Evolutionary conservation across 2,888 invertebrate species (phyloP), one percentile per base, ranked within the genome.

Genomic region (Calameuta filiformis): DNA sequence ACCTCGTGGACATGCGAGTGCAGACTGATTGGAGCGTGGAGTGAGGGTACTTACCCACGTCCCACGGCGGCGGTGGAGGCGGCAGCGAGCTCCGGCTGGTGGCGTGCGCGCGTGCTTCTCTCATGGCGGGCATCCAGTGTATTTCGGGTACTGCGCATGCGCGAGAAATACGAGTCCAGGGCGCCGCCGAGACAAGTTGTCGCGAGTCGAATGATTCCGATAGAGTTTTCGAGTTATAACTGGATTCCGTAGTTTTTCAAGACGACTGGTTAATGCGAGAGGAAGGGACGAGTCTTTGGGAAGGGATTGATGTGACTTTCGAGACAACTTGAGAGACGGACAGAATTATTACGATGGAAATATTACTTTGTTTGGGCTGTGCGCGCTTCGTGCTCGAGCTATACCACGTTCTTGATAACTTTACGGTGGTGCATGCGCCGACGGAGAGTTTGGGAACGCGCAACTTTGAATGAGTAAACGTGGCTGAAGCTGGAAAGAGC

Each of bases 1-100:
- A 87, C 88, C 91, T 90, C 91, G 90, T 90, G 90, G 89, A 88
- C 91, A 91, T 90, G 90, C 91, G 90, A 90, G 89, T 91, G 90
- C 91, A 90, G 90, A 90, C 91, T 91, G 91, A 91, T 89, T 88
- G 87, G 87, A 85, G 87, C 85, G 83, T 86, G 85, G 84, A 84
- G 88, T 89, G 90, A 89, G 89, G 89, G 88, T 90, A 91, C 91
- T 91, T 91, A 91, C 91, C 91, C 90, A 88, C 88, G 89, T 87
- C 86, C 86, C 86, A 79, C 82, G 78, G 83, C 81, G 84, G 87
- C 79, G 77, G 80, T 80, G 75, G 75, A 34, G 82, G 83, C 76
- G 82, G 83, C 77, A 77, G 81, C 79, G 73, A 83, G 79, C 82
- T 82, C 81, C 81, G 80, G 79, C 82, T 79, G 79, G 74, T 79